These are phyloP conservation scores for Etheostoma nigrum DNA, from an alignment of 2,797 vertebrate species.

Conservation along the genomic window DNA sequence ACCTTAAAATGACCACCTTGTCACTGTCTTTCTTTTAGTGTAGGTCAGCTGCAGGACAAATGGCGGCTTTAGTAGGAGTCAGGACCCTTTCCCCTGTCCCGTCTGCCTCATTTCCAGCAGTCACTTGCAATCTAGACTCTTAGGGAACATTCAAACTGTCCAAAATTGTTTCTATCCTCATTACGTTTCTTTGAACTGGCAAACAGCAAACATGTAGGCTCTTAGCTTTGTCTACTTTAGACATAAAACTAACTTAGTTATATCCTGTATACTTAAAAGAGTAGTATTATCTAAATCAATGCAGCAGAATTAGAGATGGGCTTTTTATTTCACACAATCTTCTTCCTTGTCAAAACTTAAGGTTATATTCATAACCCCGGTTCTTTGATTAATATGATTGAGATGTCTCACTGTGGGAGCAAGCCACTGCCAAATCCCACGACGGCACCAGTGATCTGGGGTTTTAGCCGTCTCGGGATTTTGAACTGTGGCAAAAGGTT, in stretches of 20 bases:
- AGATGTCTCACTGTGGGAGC: no score
- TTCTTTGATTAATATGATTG: no score
- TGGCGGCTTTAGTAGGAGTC: slow-evolving; percentile 62
- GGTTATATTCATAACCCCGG: no score
- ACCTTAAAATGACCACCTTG: slow-evolving; percentile 63
- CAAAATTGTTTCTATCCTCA: background rate
- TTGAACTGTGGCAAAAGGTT: no score
- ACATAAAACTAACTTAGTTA: background rate
- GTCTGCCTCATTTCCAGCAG: slow-evolving; percentile 46
- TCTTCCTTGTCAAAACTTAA: slow-evolving; percentile 1
- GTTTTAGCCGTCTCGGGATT: no score
- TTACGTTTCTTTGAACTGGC: background rate
- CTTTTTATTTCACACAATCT: background rate
- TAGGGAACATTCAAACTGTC: slow-evolving; percentile 11
- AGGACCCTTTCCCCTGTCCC: slow-evolving; percentile 37
- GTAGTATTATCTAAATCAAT: background rate
- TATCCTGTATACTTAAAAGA: background rate
- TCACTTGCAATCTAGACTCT: slow-evolving; percentile 14
- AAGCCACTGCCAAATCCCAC: background rate
- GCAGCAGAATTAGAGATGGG: background rate
- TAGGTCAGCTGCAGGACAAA: slow-evolving; percentile 74
- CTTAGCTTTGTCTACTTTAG: background rate
- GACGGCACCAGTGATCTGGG: background rate
- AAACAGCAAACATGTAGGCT: background rate
- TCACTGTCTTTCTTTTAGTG: slow-evolving; percentile 54